Evolutionary conservation across 2,797 vertebrate genomes (phyloP).

Genomic region (Gallinago stenura): DNA sequence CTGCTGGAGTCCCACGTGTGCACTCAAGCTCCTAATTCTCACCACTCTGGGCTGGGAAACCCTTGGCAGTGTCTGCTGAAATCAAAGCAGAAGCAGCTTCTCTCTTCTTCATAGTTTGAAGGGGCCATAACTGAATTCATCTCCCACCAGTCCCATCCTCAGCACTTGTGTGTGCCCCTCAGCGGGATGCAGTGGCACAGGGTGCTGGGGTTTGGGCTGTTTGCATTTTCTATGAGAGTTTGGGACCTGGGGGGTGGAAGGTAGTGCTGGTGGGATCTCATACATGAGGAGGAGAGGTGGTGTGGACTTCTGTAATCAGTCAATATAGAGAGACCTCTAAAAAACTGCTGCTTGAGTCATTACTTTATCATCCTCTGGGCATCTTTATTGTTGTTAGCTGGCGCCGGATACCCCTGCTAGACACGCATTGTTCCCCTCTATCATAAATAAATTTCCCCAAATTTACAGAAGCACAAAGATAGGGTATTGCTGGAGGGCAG

Average conservation of each 20-base stretch:
- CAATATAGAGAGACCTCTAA: slow-evolving; percentile 31
- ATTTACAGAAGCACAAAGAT: slow-evolving; percentile 60
- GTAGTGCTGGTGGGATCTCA: background rate
- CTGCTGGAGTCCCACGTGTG: background rate
- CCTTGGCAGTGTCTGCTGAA: background rate
- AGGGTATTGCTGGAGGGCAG: slow-evolving; percentile 62
- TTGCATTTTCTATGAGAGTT: background rate
- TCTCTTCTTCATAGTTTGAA: background rate
- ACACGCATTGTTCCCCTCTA: slow-evolving; percentile 63
- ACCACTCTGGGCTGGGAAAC: accelerated
- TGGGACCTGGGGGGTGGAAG: background rate
- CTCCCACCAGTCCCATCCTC: background rate
- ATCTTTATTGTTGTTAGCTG: slow-evolving; percentile 71
- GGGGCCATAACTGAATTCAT: background rate
- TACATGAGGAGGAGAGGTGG: background rate
- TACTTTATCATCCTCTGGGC: slow-evolving; percentile 34
- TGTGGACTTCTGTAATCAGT: slow-evolving; percentile 5
- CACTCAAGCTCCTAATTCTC: background rate
- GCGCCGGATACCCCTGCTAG: slow-evolving; percentile 59
- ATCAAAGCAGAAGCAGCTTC: background rate
- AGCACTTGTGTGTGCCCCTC: background rate
- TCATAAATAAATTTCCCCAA: slow-evolving; percentile 58
- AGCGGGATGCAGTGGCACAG: background rate
- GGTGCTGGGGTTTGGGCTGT: background rate
- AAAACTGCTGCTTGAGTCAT: slow-evolving; percentile 52